phyloP scores from a whole-genome alignment of 2,888 invertebrate species.

The Drosophila kuntzei region DNA sequence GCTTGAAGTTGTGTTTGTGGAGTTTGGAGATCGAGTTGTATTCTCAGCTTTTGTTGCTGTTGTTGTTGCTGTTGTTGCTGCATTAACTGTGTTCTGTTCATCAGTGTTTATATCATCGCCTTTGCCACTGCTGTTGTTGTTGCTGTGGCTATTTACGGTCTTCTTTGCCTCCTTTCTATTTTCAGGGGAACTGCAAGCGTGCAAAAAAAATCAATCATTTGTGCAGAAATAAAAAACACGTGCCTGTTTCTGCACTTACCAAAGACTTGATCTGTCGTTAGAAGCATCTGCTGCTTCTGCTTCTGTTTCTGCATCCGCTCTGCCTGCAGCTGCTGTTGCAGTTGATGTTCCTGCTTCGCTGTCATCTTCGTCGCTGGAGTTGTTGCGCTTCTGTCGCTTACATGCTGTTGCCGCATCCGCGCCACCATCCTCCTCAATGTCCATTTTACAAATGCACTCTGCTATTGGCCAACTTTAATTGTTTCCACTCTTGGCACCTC shows the following conservation, averaged over 20 bases:
- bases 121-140: constrained; percentile 22
- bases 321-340: neutral
- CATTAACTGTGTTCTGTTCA: constrained; percentile 4
- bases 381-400: constrained; percentile 61
- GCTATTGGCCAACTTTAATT: neutral
- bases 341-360: constrained; percentile 9
- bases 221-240: neutral
- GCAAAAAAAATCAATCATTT: constrained; percentile 42
- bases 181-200: constrained; percentile 7
- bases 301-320: neutral
- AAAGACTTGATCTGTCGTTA: neutral
- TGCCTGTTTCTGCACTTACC: neutral
- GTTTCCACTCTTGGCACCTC: neutral
- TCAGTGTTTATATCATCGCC: constrained; percentile 4
- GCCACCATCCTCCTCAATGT: constrained; percentile 41
- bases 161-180: constrained; percentile 30
- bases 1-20: no score
- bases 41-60: constrained; percentile 6
- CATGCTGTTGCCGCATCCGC: constrained; percentile 36
- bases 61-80: neutral
- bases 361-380: constrained; percentile 21
- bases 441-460: constrained; percentile 44
- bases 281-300: neutral
- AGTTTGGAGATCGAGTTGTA: neutral
- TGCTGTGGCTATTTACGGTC: constrained; percentile 35